Evolutionary conservation across 2,888 invertebrate genomes (phyloP).

Genomic region (Bembecia ichneumoniformis): DNA sequence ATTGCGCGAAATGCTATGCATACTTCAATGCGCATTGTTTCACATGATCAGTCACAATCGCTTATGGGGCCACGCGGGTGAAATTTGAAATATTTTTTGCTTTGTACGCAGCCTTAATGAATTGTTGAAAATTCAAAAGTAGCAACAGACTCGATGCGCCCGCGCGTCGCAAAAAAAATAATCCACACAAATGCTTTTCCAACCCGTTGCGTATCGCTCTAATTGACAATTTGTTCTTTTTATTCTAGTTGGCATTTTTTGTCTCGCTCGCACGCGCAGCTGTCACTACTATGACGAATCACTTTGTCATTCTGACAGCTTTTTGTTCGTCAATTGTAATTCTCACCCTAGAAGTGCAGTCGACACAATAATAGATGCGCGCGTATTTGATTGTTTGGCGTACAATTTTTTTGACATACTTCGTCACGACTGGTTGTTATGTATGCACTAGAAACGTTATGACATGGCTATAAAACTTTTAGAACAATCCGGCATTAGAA

Average conservation of each 20-base stretch:
- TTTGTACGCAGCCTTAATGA: too few species aligned
- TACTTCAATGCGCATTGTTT: too few species aligned
- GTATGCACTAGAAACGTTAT: background rate
- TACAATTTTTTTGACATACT: background rate
- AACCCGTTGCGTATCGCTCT: constrained; percentile 8
- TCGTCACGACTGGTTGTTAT: background rate
- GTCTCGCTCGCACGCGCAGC: constrained; percentile 42
- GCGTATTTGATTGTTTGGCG: background rate
- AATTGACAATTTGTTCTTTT: constrained; percentile 35
- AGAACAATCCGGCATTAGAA: background rate
- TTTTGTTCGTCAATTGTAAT: constrained; percentile 52
- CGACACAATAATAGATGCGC: background rate
- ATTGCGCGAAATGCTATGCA: too few species aligned
- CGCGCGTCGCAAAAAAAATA: background rate
- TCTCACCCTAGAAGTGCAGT: constrained; percentile 45
- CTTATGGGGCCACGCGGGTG: too few species aligned
- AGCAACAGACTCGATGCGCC: background rate
- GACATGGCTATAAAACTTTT: too few species aligned
- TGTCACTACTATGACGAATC: constrained; percentile 66
- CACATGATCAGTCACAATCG: too few species aligned
- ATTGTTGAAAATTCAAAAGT: too few species aligned
- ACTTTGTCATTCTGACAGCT: constrained; percentile 66
- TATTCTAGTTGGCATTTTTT: constrained; percentile 11
- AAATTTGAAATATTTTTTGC: too few species aligned
- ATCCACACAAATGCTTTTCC: background rate